Conservation (phyloP, 2,113 vertebrate genomes). For the Dolichallabes microphthalmus region DNA sequence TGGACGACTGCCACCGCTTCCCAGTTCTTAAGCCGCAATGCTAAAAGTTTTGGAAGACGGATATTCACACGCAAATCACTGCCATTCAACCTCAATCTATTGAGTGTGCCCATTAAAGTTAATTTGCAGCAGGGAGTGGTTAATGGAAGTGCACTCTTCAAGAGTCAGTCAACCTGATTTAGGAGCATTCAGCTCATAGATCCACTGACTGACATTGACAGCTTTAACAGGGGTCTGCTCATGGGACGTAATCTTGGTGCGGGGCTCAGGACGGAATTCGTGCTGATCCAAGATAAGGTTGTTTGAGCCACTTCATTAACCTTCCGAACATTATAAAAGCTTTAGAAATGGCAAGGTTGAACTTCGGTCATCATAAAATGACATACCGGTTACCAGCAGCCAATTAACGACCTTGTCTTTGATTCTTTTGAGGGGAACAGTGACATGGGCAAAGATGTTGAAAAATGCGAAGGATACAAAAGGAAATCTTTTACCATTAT, state of each 20-base stretch:
- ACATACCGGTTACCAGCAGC: neutral
- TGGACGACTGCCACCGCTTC: neutral
- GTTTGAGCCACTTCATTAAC: neutral
- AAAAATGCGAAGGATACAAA: neutral
- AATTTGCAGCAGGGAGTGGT: conserved; percentile 77
- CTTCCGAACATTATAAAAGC: neutral
- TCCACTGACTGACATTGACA: conserved; percentile 71
- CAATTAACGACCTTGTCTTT: too few species aligned
- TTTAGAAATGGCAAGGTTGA: neutral
- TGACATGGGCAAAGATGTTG: neutral
- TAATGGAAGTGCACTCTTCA: conserved; percentile 76
- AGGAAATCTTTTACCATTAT: neutral
- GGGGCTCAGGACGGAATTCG: neutral
- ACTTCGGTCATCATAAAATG: neutral
- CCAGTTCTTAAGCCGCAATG: conserved; percentile 52
- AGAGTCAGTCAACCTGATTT: conserved; percentile 77
- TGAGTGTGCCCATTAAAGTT: conserved; percentile 77
- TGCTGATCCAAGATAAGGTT: conserved; percentile 5
- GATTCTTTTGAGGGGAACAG: neutral
- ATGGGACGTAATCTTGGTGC: conserved; percentile 29
- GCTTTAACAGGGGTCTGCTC: conserved; percentile 70
- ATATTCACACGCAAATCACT: conserved; percentile 77
- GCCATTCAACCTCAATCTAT: conserved; percentile 67
- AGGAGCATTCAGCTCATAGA: conserved; percentile 71
- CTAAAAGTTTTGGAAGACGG: conserved; percentile 66